Base-by-base conservation (phyloP, 2,113 vertebrate species). In the Oreochromis tanganicae region DNA sequence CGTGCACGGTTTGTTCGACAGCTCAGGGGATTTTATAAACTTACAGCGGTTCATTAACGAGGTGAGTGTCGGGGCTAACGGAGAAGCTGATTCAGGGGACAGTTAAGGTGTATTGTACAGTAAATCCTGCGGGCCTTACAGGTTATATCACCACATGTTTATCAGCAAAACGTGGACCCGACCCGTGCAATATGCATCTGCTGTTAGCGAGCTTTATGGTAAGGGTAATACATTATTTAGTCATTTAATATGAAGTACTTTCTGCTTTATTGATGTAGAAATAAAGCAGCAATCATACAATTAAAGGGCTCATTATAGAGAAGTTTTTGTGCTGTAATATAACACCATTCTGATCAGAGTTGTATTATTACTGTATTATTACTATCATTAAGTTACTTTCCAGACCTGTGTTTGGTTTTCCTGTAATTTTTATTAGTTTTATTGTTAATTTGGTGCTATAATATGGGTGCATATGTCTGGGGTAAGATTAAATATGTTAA, bases 1-100 rank as follows among this genome's bases (percentile, higher is more conserved):
- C 5, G 96, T 98, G 16, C 98, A 98, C 83, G 98, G 98, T 59
- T 94, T 98, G 71, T 98, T 98, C 93, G 97, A 98, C 96, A 97
- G 97, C 91, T 96, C 98, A 1, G 96, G 94, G 41, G 96, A 96
- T 89, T 98, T 98, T 88, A 94, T 85, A 81, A 93, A 95, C 71
- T 92, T 98, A 21, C 90, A 93, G 81, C 90, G 92, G 4, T 98
- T 95, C 88, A 97, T 98, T 61, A 97, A 97, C 63, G 92, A 97
- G 96, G 97, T 96, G 87, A 95, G 92, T 73, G 13, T 1, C 10
- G 5, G 4, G 2, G 3, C 4, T 48, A 21, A 4, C 11, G 66
- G 1, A 29, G 1, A 4, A 6, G 2, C 29, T 24, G 36, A 2
- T 3, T 24, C 29, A 9, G 10, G 4, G 5, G 34, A 29, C 41